These are phyloP conservation scores for Drosophila rufa DNA, from an alignment of 1,140 invertebrate genomes.

Conservation along the genomic window DNA sequence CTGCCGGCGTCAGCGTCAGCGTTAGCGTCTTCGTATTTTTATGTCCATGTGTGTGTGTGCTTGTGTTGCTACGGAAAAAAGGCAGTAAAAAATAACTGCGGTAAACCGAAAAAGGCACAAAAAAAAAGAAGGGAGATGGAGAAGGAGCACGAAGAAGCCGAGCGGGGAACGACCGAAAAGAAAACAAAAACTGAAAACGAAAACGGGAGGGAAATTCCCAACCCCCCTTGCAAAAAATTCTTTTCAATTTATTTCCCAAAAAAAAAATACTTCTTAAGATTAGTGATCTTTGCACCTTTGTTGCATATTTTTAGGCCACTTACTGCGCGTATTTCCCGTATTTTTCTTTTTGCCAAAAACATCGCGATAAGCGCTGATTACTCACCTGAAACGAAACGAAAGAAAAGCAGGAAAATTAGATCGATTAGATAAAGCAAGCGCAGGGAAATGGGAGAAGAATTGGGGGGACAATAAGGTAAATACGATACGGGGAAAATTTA, in stretches of 20 bases:
- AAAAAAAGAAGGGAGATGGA: conserved; percentile 61
- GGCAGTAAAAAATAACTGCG: conserved; percentile 84
- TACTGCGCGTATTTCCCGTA: conserved; percentile 28
- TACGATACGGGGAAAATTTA: conserved; percentile 4
- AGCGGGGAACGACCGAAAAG: conserved; percentile 61
- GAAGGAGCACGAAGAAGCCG: conserved; percentile 11
- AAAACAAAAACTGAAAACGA: conserved; percentile 68
- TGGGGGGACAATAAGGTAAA: background rate
- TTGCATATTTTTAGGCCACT: conserved; percentile 60
- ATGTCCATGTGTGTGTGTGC: conserved; percentile 29
- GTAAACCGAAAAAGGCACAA: conserved; percentile 83
- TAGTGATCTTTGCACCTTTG: conserved; percentile 27
- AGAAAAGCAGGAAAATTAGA: conserved; percentile 13
- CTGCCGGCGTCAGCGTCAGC: conserved; percentile 28
- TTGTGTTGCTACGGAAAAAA: conserved; percentile 77
- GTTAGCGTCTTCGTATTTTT: conserved; percentile 40
- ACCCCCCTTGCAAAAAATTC: conserved; percentile 25
- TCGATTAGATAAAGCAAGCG: conserved; percentile 24
- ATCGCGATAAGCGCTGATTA: conserved; percentile 32
- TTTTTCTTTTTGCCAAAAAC: conserved; percentile 4
- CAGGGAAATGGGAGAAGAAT: background rate
- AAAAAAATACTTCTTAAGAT: conserved; percentile 17
- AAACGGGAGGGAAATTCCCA: conserved; percentile 60
- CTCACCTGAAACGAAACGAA: conserved; percentile 62
- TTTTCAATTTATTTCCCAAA: conserved; percentile 34